phyloP scores from a whole-genome alignment of 2,797 vertebrate species.

The Leptodactylus fallax region DNA sequence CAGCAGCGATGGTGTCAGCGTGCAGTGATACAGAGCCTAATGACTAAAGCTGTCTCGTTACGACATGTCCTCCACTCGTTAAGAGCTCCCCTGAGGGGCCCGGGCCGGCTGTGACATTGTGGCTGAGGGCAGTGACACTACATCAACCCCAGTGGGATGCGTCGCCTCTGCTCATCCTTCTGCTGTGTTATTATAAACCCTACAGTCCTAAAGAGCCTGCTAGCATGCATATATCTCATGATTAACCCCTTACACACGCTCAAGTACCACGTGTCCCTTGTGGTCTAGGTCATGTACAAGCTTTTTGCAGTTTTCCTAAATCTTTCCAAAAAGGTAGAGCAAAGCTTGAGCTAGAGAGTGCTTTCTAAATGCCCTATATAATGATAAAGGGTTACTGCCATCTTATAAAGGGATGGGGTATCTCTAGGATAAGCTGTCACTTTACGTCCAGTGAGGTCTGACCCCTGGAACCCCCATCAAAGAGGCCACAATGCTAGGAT shows the following conservation, averaged over 20 bases:
- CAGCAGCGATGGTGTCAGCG: not conserved
- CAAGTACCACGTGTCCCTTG: too few relatives aligned
- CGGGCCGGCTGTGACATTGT: constrained; percentile 38
- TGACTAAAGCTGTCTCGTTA: constrained; percentile 34
- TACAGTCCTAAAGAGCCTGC: not conserved
- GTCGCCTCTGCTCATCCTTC: not conserved
- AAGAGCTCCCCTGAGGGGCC: constrained; percentile 49
- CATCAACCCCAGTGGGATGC: constrained; percentile 28
- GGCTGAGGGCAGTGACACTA: constrained; percentile 44
- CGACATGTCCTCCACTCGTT: constrained; percentile 34
- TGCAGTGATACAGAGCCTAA: constrained; percentile 23
- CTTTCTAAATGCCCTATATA: too few relatives aligned
- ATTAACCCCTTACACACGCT: constrained; percentile 14
- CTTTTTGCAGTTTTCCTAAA: not conserved
- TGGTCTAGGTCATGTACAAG: too few relatives aligned
- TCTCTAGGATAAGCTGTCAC: too few relatives aligned
- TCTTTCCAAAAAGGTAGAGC: not conserved
- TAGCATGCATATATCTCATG: too few relatives aligned
- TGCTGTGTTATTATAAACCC: not conserved
- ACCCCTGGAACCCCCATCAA: too few relatives aligned
- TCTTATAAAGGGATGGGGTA: too few relatives aligned
- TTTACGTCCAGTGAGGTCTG: too few relatives aligned
- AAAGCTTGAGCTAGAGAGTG: too few relatives aligned
- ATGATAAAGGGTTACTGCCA: too few relatives aligned
- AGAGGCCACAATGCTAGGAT: too few relatives aligned